Percentiles rank a stretch among this genome's conserved stretches.
Conservation (phyloP, 1,140 invertebrate genomes). For the Luehdorfia chinensis region DNA sequence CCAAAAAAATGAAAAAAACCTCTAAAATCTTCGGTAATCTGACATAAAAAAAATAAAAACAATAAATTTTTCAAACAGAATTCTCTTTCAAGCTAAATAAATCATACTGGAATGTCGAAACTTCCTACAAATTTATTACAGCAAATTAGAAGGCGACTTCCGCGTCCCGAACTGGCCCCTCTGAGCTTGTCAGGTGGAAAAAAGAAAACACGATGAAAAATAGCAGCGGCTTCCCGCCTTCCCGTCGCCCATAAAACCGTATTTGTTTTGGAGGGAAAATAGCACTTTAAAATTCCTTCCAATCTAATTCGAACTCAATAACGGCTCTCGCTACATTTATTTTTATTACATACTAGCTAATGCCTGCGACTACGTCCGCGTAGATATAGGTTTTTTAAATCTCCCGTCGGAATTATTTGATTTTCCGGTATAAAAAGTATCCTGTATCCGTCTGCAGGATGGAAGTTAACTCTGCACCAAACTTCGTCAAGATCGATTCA, state of each 20-base stretch:
- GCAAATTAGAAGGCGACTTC: slow-evolving; percentile 45
- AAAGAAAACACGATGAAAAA: slow-evolving; percentile 34
- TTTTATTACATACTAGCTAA: slow-evolving; percentile 7
- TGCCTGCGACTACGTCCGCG: too few species aligned
- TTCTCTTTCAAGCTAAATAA: too few species aligned
- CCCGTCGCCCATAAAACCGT: slow-evolving; percentile 23
- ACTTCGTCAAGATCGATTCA: too few species aligned
- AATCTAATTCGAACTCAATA: slow-evolving; percentile 14
- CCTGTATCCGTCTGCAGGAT: too few species aligned
- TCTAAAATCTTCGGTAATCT: too few species aligned
- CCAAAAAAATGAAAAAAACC: too few species aligned
- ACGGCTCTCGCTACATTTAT: slow-evolving; percentile 12
- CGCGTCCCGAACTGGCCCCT: slow-evolving; percentile 37
- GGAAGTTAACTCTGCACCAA: too few species aligned
- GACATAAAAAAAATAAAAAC: too few species aligned
- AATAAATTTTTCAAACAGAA: too few species aligned
- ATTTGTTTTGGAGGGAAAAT: slow-evolving; percentile 16
- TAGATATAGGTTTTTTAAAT: too few species aligned
- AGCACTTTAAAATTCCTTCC: slow-evolving; percentile 8
- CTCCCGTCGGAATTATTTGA: too few species aligned
- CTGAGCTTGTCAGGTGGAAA: slow-evolving; percentile 35
- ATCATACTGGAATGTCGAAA: slow-evolving; percentile 23
- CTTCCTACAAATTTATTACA: slow-evolving; percentile 44
- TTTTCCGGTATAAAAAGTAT: too few species aligned
- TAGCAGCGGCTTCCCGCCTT: slow-evolving; percentile 36